These are phyloP conservation scores for Dicrurus megarhynchus DNA, from an alignment of 2,113 vertebrate species.

Conservation along the genomic window DNA sequence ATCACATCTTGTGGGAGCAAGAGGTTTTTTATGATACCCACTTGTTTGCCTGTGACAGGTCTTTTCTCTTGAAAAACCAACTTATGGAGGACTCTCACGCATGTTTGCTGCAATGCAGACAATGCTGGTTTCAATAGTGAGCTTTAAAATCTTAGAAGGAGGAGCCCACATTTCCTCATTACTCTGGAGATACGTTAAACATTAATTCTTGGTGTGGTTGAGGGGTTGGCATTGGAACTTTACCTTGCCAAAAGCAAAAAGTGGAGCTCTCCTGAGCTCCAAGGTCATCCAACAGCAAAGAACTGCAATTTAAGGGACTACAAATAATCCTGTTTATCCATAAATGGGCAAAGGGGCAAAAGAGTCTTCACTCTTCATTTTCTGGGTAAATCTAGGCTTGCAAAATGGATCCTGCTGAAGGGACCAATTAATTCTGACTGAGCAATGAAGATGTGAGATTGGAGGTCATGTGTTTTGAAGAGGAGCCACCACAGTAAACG, in stretches of 20 bases:
- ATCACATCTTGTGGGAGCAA: background rate
- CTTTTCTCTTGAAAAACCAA: background rate
- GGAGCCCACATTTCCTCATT: background rate
- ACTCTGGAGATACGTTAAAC: background rate
- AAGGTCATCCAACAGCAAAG: background rate
- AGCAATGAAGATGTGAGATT: background rate
- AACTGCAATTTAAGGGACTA: background rate
- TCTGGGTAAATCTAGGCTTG: background rate
- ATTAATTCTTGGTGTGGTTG: background rate
- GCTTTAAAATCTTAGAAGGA: background rate
- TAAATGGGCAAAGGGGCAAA: background rate
- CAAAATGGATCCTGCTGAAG: background rate
- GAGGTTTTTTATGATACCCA: background rate
- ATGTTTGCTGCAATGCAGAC: background rate
- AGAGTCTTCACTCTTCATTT: background rate
- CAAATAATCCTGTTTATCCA: background rate
- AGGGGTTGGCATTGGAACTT: background rate
- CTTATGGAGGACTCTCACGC: background rate
- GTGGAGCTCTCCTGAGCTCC: background rate
- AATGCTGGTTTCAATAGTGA: background rate
- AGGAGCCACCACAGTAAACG: background rate
- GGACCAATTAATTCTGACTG: background rate
- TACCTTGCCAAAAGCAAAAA: background rate
- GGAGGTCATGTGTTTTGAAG: background rate
- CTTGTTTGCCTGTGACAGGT: background rate